Conservation (phyloP, 2,888 invertebrate species). For the Apomyelois bistriatella region DNA sequence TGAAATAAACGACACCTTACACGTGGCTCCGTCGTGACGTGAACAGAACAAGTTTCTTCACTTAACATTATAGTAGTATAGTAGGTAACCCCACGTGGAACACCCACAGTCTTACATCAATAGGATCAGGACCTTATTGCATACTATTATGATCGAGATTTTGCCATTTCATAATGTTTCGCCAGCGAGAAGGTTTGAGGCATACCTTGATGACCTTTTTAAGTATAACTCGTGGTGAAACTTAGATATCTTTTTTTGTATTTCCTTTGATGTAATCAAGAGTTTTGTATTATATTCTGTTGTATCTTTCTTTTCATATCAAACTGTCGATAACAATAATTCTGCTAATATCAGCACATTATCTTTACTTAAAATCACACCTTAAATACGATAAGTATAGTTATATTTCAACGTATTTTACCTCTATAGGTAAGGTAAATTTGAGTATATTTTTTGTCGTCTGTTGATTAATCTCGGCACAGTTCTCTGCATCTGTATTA, state of each 20-base stretch:
- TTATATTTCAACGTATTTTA: no score
- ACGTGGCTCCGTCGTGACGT: constrained; percentile 30
- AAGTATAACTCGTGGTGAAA: not conserved
- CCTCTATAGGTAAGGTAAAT: no score
- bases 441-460: no score
- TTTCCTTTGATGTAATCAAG: no score
- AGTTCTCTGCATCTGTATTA: no score
- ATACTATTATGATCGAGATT: constrained; percentile 23
- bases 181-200: not conserved
- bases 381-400: no score
- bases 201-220: not conserved
- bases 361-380: no score
- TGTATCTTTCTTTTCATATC: no score
- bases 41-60: constrained; percentile 33
- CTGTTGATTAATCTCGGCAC: no score
- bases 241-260: not conserved
- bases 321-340: no score
- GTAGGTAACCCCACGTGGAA: constrained; percentile 17
- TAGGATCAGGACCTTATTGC: constrained; percentile 32
- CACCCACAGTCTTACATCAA: constrained; percentile 17
- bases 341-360: no score
- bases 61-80: not conserved
- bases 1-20: constrained; percentile 28
- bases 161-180: constrained; percentile 11
- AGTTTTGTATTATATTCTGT: no score